phyloP scores from a whole-genome alignment of 64 coral and sea anemone genomes.

The Pachyseris speciosa region DNA sequence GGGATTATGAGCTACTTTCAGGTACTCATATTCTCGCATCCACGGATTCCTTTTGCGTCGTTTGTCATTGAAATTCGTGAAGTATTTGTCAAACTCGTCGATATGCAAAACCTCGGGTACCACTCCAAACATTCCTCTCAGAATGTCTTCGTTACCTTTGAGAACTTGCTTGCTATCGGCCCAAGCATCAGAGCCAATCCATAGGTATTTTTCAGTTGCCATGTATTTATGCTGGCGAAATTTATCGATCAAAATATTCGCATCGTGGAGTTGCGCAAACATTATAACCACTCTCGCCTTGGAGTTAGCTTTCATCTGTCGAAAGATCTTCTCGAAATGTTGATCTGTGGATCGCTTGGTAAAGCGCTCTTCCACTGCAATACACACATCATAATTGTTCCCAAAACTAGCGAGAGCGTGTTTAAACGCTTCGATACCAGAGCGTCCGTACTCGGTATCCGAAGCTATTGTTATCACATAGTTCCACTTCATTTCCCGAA shows the following conservation, averaged over 20 bases:
- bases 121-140: constrained; percentile 79
- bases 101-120: constrained; percentile 76
- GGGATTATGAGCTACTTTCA: constrained; percentile 66
- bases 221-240: constrained; percentile 53
- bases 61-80: constrained; percentile 84
- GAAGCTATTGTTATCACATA: constrained; percentile 84
- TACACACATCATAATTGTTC: constrained; percentile 80
- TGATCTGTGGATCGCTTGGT: constrained; percentile 69
- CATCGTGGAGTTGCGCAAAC: constrained; percentile 87
- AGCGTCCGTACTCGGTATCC: constrained; percentile 81
- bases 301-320: constrained; percentile 61
- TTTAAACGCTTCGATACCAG: constrained; percentile 92
- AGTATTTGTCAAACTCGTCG: constrained; percentile 76
- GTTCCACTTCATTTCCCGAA: constrained; percentile 87
- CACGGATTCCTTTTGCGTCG: constrained; percentile 76
- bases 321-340: constrained; percentile 74
- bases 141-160: constrained; percentile 70
- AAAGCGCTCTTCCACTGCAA: constrained; percentile 82
- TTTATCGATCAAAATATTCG: constrained; percentile 74
- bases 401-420: constrained; percentile 68
- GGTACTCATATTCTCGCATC: constrained; percentile 85
- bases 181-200: constrained; percentile 87
- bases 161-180: constrained; percentile 70
- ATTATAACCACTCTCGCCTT: constrained; percentile 82
- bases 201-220: constrained; percentile 60